Base-by-base conservation (phyloP, 2,797 vertebrate species). In the Dendrocincla tyrannina region DNA sequence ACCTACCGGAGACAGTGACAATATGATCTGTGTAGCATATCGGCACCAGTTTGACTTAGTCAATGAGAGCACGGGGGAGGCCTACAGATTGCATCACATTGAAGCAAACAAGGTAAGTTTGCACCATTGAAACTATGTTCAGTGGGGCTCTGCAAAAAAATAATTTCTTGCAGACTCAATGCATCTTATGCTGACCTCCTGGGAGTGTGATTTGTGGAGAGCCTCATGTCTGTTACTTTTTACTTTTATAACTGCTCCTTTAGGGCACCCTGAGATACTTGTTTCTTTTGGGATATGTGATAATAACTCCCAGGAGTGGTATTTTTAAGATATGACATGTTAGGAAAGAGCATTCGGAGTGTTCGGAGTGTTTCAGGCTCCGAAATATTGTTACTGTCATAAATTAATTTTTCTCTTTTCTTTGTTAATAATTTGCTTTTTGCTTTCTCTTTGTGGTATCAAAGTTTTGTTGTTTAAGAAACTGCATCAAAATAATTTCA, bases 11-110 rank as follows among this genome's bases (percentile, higher is more conserved):
- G 99, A 99, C 82, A 99, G 99, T 15, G 99, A 99, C 98, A 99
- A 99, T 90, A 99, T 99, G 98, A 99, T 99, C 97, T 99, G 99
- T 25, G 99, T 99, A 94, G 99, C 99, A 0, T 99, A 99, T 97
- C 99, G 99, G 55, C 99, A 99, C 95, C 99, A 99, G 96, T 99
- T 99, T 84, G 99, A 99, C 93, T 97, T 99, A 96, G 98, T 99
- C 96, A 99, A 99, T 28, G 99, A 99, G 98, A 99, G 99, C 98
- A 99, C 99, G 0, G 99, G 99, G 20, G 99, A 99, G 59, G 98
- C 98, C 86, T 99, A 99, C 93, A 94, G 99, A 93, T 96, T 99
- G 86, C 99, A 99, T 95, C 99, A 99, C 0, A 98, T 99, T 52
- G 99, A 99, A 68, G 98, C 99, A 82, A 99, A 97, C 98, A 99